Evolutionary conservation across 2,797 vertebrate genomes (phyloP), one percentile per base, ranked within the genome.

Genomic region (Mormyrus hasselquistii): DNA sequence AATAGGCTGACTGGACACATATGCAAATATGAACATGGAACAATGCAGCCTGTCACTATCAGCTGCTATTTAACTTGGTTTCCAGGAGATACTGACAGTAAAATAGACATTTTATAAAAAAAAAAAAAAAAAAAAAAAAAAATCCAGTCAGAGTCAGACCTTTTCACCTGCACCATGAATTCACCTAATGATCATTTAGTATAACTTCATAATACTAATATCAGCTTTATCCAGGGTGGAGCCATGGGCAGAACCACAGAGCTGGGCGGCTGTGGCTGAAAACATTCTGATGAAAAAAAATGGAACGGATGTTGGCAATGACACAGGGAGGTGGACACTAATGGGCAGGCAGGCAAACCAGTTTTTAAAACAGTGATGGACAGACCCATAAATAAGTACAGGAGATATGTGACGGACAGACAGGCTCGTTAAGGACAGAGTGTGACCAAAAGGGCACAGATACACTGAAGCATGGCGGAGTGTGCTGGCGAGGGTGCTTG

Each of bases 121-220:
- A n/a, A 55, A 59, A 0, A 57, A 6, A 55, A 57, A 6, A 55
- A 16, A n/a, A n/a, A 2, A 55, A 57, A 44, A 53, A 88, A 49
- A 88, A 89, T 89, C 84, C 73, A 44, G 34, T 69, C 55, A 34
- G 41, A 89, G 89, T 90, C 88, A 88, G 76, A 22, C 87, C 86
- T 38, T 55, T 76, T 59, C 95, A 92, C 95, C 95, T 93, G 96
- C 96, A 92, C 96, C 96, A 85, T 10, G 25, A 49, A 69, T 38
- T 88, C 44, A 69, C 59, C 38, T 7, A 84, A 89, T 49, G 25
- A 62, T 59, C 4, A 52, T 85, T 89, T 86, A 50, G 14, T 6
- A 41, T 47, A 16, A 86, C 34, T 89, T 84, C 52, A 47, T n/a
- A 47, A 84, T 59, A 22, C 88, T 25, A 47, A 83, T 47, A 59